Evolutionary conservation across 2,797 vertebrate genomes (phyloP).

Genomic region (Syngnathus acus): DNA sequence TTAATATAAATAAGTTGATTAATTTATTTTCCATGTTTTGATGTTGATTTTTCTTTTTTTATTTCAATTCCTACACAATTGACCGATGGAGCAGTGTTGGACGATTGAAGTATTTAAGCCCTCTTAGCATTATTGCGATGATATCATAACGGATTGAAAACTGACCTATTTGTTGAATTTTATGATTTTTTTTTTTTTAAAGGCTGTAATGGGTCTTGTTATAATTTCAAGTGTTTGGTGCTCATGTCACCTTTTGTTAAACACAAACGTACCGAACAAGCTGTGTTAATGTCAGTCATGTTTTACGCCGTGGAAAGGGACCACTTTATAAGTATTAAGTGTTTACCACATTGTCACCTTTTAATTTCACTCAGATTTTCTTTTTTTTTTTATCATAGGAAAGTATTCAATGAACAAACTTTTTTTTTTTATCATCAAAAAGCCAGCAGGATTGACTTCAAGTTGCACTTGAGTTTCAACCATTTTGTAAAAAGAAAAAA

Average conservation of each 20-base stretch:
- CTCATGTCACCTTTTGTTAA: not conserved
- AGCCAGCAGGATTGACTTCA: conserved; percentile 55
- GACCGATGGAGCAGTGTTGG: conserved; percentile 77
- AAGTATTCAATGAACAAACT: conserved; percentile 74
- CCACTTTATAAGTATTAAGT: conserved; percentile 55
- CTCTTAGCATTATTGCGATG: conserved; percentile 84
- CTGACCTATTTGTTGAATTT: conserved; percentile 30
- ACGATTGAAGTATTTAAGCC: conserved; percentile 82
- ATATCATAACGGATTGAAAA: conserved; percentile 45
- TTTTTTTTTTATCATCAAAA: conserved; percentile 54
- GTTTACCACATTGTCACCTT: conserved; percentile 32
- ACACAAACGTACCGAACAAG: conserved; percentile 23
- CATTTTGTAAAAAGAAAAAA: conserved; percentile 53
- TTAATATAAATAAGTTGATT: conserved; percentile 83
- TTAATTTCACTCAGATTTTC: not conserved
- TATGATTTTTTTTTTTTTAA: conserved; percentile 3
- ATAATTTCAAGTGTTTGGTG: conserved; percentile 57
- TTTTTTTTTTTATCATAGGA: conserved; percentile 25
- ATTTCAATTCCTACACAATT: conserved; percentile 30
- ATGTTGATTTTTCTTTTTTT: conserved; percentile 49
- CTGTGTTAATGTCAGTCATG: conserved; percentile 26
- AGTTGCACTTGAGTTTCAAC: conserved; percentile 78
- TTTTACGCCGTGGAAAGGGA: conserved; percentile 21
- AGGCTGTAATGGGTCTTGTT: conserved; percentile 34
- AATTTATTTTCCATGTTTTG: conserved; percentile 75